A percentile compares a stretch with the other conserved stretches of the same genome.
phyloP scores from a whole-genome alignment of 2,797 vertebrate genomes.

The Heteromormyrus szaboi region DNA sequence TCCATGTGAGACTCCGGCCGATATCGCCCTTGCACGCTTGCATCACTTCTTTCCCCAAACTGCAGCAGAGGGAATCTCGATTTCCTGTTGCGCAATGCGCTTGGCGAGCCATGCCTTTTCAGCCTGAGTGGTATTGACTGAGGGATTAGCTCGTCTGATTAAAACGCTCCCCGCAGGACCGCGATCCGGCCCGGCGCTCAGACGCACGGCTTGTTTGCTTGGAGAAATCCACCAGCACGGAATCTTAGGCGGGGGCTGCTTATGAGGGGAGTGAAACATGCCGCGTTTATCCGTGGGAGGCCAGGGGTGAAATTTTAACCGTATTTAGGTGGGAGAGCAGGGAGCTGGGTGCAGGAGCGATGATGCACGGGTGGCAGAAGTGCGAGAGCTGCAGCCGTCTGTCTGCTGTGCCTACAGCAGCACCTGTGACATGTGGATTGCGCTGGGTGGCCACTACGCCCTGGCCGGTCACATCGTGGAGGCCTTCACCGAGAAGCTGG shows the following conservation, averaged over 20 bases:
- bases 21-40: not conserved
- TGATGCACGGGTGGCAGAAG: not conserved
- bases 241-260: not conserved
- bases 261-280: not conserved
- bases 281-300: not conserved
- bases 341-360: not conserved
- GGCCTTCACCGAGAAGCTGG: constrained; percentile 79
- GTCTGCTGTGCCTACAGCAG: constrained; percentile 52
- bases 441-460: constrained; percentile 70
- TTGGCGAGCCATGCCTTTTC: not conserved
- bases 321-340: not conserved
- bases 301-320: not conserved
- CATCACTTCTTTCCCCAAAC: not conserved
- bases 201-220: not conserved
- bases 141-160: not conserved
- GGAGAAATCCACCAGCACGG: not conserved
- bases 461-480: constrained; percentile 73
- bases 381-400: not conserved
- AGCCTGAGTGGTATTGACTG: not conserved
- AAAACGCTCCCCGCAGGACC: not conserved
- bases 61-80: not conserved
- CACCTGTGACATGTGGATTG: constrained; percentile 78
- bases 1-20: not conserved
- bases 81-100: not conserved
- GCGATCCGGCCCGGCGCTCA: not conserved